A percentile compares a stretch with the other conserved stretches of the same genome.
These are phyloP conservation scores for Brachystomella parvula DNA, from an alignment of 1,140 invertebrate genomes.

Conservation along the genomic window DNA sequence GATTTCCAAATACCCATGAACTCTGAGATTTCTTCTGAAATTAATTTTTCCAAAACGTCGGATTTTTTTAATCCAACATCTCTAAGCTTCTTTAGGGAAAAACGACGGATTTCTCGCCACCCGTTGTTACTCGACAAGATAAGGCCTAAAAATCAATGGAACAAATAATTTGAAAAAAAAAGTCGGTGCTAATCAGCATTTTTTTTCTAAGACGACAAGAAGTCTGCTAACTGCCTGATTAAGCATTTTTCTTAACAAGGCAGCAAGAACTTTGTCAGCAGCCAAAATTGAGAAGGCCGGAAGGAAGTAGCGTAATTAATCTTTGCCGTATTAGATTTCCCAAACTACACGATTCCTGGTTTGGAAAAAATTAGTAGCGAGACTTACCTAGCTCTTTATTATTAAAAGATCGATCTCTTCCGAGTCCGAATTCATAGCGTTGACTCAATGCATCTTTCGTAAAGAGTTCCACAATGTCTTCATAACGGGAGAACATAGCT, in stretches of 20 bases:
- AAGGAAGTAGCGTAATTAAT: too few species aligned
- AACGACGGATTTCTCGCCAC: slow-evolving; percentile 47
- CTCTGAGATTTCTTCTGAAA: neutral
- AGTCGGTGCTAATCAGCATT: too few species aligned
- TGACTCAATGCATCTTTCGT: neutral
- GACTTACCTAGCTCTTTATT: slow-evolving; percentile 3
- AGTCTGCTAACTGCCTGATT: too few species aligned
- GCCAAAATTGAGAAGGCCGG: too few species aligned
- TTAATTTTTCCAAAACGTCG: neutral
- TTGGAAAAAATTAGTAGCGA: neutral
- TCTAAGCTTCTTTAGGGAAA: slow-evolving; percentile 41
- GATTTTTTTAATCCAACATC: slow-evolving; percentile 43
- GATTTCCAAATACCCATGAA: too few species aligned
- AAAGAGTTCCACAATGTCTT: neutral
- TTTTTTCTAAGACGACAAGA: too few species aligned
- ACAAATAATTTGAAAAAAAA: neutral
- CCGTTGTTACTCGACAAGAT: slow-evolving; percentile 40
- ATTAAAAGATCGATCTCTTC: neutral
- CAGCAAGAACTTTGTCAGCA: too few species aligned
- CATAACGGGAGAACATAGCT: neutral
- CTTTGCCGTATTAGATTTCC: too few species aligned
- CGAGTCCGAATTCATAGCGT: neutral
- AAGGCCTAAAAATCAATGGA: slow-evolving; percentile 36
- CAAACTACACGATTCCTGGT: neutral
- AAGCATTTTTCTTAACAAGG: too few species aligned